Conservation (phyloP, 30 jellyfish, hydroid and myxozoan genomes). For the Hydractinia echinata region DNA sequence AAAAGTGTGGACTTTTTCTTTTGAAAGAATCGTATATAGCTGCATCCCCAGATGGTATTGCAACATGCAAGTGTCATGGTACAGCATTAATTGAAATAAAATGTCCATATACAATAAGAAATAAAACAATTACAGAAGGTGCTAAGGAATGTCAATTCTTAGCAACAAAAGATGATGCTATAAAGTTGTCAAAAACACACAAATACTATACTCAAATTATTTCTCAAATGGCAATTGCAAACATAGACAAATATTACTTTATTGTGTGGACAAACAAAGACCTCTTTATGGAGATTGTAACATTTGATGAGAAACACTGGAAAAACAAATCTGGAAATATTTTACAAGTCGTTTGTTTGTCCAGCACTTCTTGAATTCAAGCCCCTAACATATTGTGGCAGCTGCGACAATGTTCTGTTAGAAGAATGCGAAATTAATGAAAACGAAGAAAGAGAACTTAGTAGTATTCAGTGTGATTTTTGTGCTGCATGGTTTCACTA, state of each 20-base stretch:
- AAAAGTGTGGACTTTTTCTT: constrained; percentile 21
- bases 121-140: constrained; percentile 19
- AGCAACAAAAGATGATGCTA: neutral
- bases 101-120: constrained; percentile 39
- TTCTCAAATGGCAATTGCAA: constrained; percentile 37
- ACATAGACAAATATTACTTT: constrained; percentile 5
- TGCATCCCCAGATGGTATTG: constrained; percentile 53
- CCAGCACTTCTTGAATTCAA: neutral
- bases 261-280: constrained; percentile 28
- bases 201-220: constrained; percentile 46
- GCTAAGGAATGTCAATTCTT: constrained; percentile 27
- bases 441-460: neutral
- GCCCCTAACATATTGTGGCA: neutral
- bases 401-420: neutral
- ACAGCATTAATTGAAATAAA: constrained; percentile 18
- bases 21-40: constrained; percentile 27
- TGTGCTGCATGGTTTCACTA: neutral
- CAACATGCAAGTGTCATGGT: constrained; percentile 37
- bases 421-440: constrained; percentile 16
- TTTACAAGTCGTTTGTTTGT: neutral
- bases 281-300: neutral
- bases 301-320: constrained; percentile 21
- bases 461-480: neutral
- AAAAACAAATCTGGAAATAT: constrained; percentile 15
- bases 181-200: constrained; percentile 21